Evolutionary conservation across 2,797 vertebrate genomes (phyloP).

Genomic region (Antrozous pallidus): DNA sequence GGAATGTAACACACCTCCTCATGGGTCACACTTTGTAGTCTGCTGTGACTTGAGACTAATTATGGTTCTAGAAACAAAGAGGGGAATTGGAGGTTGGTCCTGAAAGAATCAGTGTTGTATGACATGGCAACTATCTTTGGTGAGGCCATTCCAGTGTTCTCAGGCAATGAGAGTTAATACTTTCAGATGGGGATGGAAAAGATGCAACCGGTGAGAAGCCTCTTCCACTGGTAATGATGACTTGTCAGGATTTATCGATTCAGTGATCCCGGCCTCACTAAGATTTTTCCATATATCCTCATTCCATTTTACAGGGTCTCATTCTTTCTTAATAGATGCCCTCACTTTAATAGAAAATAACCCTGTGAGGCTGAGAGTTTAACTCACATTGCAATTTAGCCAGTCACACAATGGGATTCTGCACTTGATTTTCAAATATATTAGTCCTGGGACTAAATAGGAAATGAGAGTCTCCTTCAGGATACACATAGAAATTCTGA

Average conservation of each 20-base stretch:
- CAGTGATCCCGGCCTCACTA: background rate
- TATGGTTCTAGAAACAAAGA: background rate
- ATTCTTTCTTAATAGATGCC: background rate
- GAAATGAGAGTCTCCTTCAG: background rate
- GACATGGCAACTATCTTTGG: background rate
- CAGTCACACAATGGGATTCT: background rate
- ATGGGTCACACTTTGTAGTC: background rate
- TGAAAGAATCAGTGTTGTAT: background rate
- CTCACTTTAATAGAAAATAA: background rate
- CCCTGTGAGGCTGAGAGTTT: background rate
- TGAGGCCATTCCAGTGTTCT: background rate
- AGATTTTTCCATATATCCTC: background rate
- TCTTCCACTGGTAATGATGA: background rate
- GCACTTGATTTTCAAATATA: background rate
- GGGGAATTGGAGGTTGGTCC: too few species aligned
- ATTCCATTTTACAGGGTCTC: background rate
- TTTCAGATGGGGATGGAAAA: background rate
- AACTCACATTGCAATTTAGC: background rate
- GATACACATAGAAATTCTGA: background rate
- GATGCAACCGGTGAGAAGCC: background rate
- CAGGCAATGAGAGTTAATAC: background rate
- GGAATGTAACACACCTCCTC: background rate
- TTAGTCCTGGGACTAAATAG: background rate
- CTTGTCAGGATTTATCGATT: background rate
- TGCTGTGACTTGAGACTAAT: background rate